A percentile compares a stretch with the other conserved stretches of the same genome.
Conservation (phyloP, 2,797 vertebrate species). For the Enteromius radiatus region DNA sequence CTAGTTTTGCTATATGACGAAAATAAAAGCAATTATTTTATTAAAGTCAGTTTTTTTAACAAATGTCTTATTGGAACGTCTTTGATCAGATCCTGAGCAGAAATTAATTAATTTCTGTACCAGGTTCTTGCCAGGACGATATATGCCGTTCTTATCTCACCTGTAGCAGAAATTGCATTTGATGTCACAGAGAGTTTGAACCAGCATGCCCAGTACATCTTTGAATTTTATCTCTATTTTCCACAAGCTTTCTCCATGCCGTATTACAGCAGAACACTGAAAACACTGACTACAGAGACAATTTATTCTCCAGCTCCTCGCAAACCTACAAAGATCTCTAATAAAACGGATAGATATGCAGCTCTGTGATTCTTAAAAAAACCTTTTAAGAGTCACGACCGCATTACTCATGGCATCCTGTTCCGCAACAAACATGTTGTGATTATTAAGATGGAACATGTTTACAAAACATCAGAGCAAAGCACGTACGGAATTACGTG, state of each 20-base stretch:
- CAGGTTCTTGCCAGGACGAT: constrained; percentile 11
- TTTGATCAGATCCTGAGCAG: constrained; percentile 62
- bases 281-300: not conserved
- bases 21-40: constrained; percentile 99
- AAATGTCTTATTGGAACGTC: constrained; percentile 79
- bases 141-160: constrained; percentile 49
- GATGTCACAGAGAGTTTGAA: constrained; percentile 41
- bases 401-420: constrained; percentile 15
- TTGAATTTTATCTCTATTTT: constrained; percentile 48
- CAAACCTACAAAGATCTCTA: constrained; percentile 2
- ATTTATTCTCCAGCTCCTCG: constrained; percentile 5
- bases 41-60: constrained; percentile 88
- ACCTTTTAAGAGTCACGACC: not conserved
- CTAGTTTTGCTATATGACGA: constrained; percentile 94
- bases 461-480: constrained; percentile 28
- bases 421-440: constrained; percentile 5
- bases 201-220: constrained; percentile 37
- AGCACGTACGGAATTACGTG: not conserved
- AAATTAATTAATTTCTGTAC: constrained; percentile 50
- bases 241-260: constrained; percentile 35
- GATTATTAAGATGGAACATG: not conserved
- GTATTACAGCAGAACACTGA: constrained; percentile 1
- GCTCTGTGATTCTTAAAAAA: not conserved
- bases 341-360: constrained; percentile 5
- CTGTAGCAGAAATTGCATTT: constrained; percentile 49